These are phyloP conservation scores for Pocota personata DNA, from an alignment of 2,888 invertebrate genomes.

Conservation along the genomic window DNA sequence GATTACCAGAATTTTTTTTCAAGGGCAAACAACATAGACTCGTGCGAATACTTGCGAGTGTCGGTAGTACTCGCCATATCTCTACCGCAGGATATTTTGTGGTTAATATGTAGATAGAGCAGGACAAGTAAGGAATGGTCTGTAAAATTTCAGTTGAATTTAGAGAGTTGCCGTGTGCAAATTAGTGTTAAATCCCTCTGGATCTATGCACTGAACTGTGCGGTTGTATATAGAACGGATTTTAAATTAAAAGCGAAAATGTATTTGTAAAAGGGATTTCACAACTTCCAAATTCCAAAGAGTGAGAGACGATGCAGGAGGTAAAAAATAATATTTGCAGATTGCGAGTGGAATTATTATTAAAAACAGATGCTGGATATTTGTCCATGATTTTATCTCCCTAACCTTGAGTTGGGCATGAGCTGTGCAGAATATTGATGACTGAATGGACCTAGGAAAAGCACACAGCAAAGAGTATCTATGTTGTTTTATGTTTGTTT, in stretches of 20 bases:
- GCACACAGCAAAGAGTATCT: not conserved
- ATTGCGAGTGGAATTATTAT: slow-evolving; percentile 19
- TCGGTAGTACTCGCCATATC: not conserved
- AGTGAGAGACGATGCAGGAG: not conserved
- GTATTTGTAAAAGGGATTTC: slow-evolving; percentile 5
- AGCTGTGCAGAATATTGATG: slow-evolving; percentile 1
- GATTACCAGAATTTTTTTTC: not conserved
- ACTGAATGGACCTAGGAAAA: slow-evolving; percentile 1
- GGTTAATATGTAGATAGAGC: not conserved
- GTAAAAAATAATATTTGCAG: slow-evolving; percentile 11
- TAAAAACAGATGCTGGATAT: not conserved
- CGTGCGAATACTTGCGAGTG: not conserved
- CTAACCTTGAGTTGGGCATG: slow-evolving; percentile 32
- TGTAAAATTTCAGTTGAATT: slow-evolving; percentile 23
- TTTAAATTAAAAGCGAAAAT: slow-evolving; percentile 5
- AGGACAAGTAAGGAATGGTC: not conserved
- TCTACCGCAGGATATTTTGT: slow-evolving; percentile 12
- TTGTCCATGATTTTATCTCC: slow-evolving; percentile 25
- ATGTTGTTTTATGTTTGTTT: slow-evolving; percentile 24
- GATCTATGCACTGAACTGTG: not conserved
- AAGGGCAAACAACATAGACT: slow-evolving; percentile 16
- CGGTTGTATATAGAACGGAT: not conserved
- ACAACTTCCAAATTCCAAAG: not conserved
- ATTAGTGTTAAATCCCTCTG: too few species aligned
- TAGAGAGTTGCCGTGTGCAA: not conserved